Percentiles rank a stretch among this genome's conserved stretches.
Conservation (phyloP, 2,113 vertebrate species). For the Regulus satrapa region DNA sequence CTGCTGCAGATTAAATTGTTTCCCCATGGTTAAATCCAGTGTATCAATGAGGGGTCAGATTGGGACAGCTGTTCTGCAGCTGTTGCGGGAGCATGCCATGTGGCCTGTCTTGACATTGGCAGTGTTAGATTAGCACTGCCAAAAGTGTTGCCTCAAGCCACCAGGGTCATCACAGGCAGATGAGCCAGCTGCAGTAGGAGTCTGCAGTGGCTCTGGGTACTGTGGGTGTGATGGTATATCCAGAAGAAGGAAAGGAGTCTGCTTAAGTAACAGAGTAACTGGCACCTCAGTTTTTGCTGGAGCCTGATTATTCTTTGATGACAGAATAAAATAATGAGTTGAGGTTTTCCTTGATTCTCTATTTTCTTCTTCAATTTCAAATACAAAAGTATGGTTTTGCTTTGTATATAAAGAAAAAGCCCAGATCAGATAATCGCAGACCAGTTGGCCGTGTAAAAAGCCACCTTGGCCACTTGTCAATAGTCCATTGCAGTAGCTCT, state of each 20-base stretch:
- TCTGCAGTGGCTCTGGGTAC: neutral
- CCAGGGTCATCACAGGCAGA: neutral
- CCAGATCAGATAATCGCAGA: neutral
- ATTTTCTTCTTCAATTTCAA: neutral
- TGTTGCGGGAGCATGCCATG: neutral
- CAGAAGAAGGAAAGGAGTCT: neutral
- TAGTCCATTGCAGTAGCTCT: neutral
- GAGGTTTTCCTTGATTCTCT: neutral
- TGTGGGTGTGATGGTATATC: neutral
- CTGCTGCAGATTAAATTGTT: neutral
- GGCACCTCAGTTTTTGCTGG: neutral
- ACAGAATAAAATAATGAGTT: neutral
- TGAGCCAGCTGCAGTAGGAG: neutral
- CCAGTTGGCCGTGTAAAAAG: neutral
- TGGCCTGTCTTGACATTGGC: neutral
- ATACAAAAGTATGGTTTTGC: neutral
- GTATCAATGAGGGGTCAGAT: neutral
- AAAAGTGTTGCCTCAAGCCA: neutral
- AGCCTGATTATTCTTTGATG: neutral
- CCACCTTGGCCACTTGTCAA: neutral
- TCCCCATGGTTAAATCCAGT: neutral
- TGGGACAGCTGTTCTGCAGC: neutral
- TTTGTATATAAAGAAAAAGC: neutral
- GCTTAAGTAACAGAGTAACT: neutral
- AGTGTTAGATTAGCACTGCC: neutral